Percentiles rank a stretch among this genome's conserved stretches.
These are phyloP conservation scores for Dryomyza anilis DNA, from an alignment of 2,888 invertebrate species.

Conservation along the genomic window DNA sequence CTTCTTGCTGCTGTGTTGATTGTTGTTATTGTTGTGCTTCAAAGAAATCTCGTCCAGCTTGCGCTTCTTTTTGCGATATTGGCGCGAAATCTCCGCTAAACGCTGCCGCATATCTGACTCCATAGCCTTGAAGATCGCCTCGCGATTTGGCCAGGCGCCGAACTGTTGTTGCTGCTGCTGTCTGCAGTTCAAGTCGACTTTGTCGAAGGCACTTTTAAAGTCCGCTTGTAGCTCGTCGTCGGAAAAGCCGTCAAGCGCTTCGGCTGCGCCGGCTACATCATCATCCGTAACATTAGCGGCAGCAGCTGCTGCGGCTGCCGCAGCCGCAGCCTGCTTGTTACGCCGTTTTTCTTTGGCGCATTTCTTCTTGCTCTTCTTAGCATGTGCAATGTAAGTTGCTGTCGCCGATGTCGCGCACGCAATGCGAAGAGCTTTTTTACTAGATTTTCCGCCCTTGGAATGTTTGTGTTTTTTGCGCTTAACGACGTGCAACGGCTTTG, in stretches of 20 bases:
- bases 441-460: slow-evolving; percentile 60
- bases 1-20: slow-evolving; percentile 64
- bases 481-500: slow-evolving; percentile 16
- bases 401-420: too few relatives aligned
- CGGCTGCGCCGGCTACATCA: too few relatives aligned
- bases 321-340: slow-evolving; percentile 41
- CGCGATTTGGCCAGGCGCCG: slow-evolving; percentile 62
- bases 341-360: slow-evolving; percentile 55
- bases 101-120: slow-evolving; percentile 83
- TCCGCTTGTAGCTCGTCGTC: slow-evolving; percentile 51
- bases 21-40: too few relatives aligned
- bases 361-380: slow-evolving; percentile 61
- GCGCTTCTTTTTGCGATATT: slow-evolving; percentile 82
- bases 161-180: too few relatives aligned
- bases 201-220: slow-evolving; percentile 47
- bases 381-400: too few relatives aligned
- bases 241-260: slow-evolving; percentile 49
- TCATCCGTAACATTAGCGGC: too few relatives aligned
- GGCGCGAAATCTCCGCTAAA: slow-evolving; percentile 79
- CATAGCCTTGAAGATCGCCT: slow-evolving; percentile 72
- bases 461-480: slow-evolving; percentile 63
- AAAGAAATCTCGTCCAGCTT: slow-evolving; percentile 74
- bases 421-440: slow-evolving; percentile 54
- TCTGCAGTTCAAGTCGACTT: slow-evolving; percentile 49
- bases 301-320: too few relatives aligned